A percentile compares a stretch with the other conserved stretches of the same genome.
phyloP scores from a whole-genome alignment of 1,140 invertebrate species.

The Xylocopa sonorina region DNA sequence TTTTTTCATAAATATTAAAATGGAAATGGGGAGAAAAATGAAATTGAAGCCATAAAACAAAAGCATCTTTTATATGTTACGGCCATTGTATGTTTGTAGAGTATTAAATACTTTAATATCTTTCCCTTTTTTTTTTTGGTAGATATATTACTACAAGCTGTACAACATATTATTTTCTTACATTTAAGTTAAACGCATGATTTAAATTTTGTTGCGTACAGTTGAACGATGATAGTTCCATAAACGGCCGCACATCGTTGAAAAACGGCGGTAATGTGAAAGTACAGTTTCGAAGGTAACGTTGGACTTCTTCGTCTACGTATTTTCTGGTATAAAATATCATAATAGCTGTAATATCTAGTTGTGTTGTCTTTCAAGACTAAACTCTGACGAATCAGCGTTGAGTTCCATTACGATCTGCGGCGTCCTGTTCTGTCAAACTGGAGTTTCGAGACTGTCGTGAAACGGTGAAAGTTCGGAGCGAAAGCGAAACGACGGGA shows the following conservation, averaged over 20 bases:
- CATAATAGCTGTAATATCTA: not conserved
- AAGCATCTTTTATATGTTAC: too few species aligned
- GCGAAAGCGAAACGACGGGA: slow-evolving; percentile 31
- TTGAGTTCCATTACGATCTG: not conserved
- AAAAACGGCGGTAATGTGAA: not conserved
- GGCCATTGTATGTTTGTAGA: too few species aligned
- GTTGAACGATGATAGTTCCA: not conserved
- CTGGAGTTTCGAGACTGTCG: slow-evolving; percentile 18
- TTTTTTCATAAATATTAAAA: not conserved
- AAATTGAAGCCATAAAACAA: too few species aligned
- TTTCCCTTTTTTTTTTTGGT: too few species aligned
- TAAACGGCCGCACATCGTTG: not conserved
- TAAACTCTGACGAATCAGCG: slow-evolving; percentile 22
- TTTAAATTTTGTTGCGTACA: not conserved
- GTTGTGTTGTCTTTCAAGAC: not conserved
- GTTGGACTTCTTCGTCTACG: not conserved
- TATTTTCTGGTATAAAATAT: not conserved
- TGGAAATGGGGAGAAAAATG: not conserved
- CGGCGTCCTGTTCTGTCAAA: slow-evolving; percentile 36
- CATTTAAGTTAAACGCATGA: not conserved
- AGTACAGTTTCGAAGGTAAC: not conserved
- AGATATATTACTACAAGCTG: not conserved
- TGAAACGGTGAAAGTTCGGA: slow-evolving; percentile 37
- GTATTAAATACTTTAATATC: too few species aligned
- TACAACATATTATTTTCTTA: not conserved